A percentile compares a stretch with the other conserved stretches of the same genome.
Evolutionary conservation across 2,797 vertebrate genomes (phyloP).

Genomic region (Phyllotis vaccarum): DNA sequence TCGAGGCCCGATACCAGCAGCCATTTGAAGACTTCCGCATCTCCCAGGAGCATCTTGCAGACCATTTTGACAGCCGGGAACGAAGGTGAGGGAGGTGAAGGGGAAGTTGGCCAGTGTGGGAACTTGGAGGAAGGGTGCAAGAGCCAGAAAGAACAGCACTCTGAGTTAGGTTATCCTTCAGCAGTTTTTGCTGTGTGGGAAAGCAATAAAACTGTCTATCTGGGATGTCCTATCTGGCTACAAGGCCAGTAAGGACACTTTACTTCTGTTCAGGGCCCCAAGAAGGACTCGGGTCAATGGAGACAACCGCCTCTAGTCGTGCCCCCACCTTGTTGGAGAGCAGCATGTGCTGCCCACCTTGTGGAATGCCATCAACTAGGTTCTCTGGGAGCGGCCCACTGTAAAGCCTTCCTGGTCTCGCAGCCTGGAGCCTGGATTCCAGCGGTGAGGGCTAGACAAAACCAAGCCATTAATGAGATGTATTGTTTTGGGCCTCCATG

Average conservation of each 20-base stretch:
- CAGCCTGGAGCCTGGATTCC: conserved; percentile 84
- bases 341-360: conserved; percentile 87
- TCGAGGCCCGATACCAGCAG: conserved; percentile 95
- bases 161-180: neutral
- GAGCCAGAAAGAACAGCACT: neutral
- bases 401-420: conserved; percentile 91
- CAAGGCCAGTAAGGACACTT: neutral
- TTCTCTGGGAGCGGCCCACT: conserved; percentile 95
- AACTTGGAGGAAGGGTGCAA: neutral
- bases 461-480: conserved; percentile 81
- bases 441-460: conserved; percentile 84
- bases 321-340: conserved; percentile 54
- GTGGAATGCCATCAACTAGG: conserved; percentile 94
- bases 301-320: conserved; percentile 95
- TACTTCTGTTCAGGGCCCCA: conserved; percentile 89
- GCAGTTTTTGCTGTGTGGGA: neutral
- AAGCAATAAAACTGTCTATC: neutral
- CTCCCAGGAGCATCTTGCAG: conserved; percentile 94
- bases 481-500: conserved; percentile 68
- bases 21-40: conserved; percentile 95
- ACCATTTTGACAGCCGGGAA: conserved; percentile 94
- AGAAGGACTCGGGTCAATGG: conserved; percentile 95
- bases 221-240: neutral
- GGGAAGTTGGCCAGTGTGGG: neutral
- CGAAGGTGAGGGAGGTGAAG: conserved; percentile 88